A percentile compares a stretch with the other conserved stretches of the same genome.
Conservation (phyloP, 2,797 vertebrate species). For the Otolemur crassicaudatus region DNA sequence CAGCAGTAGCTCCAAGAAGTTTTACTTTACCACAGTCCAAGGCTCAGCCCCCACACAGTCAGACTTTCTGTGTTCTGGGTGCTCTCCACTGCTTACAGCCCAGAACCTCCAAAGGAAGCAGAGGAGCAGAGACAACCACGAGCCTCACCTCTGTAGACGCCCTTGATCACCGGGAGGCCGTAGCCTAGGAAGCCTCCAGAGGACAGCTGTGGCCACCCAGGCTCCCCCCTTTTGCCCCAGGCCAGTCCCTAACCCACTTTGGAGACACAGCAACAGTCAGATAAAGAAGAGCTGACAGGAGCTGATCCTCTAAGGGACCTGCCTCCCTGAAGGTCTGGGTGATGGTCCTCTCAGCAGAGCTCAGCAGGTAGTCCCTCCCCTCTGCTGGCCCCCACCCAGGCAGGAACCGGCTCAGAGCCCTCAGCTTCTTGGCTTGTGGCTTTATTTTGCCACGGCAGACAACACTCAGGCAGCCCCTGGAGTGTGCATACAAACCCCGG, state of each 20-base stretch:
- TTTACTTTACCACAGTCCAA: neutral
- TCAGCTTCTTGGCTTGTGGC: neutral
- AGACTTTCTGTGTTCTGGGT: neutral
- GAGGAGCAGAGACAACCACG: neutral
- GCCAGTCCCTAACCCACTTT: neutral
- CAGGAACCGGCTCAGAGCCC: neutral
- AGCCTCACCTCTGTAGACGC: neutral
- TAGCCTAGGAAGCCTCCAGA: rapidly evolving
- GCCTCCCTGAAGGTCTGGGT: neutral
- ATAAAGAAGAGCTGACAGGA: too few relatives aligned
- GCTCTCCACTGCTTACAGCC: neutral
- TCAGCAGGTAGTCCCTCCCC: neutral
- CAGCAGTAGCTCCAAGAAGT: neutral
- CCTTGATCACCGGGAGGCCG: neutral
- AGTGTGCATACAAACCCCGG: neutral
- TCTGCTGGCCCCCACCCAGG: too few relatives aligned
- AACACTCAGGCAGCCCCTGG: neutral
- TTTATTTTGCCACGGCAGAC: too few relatives aligned
- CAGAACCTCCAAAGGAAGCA: neutral
- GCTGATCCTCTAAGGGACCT: neutral
- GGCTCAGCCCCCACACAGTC: rapidly evolving
- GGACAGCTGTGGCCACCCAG: neutral
- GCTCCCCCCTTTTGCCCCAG: neutral
- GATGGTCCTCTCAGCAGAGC: neutral
- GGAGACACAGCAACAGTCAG: neutral